Base-by-base conservation (phyloP, 37 sponge, comb jelly and placozoan species). In the Oscarella lobularis region DNA sequence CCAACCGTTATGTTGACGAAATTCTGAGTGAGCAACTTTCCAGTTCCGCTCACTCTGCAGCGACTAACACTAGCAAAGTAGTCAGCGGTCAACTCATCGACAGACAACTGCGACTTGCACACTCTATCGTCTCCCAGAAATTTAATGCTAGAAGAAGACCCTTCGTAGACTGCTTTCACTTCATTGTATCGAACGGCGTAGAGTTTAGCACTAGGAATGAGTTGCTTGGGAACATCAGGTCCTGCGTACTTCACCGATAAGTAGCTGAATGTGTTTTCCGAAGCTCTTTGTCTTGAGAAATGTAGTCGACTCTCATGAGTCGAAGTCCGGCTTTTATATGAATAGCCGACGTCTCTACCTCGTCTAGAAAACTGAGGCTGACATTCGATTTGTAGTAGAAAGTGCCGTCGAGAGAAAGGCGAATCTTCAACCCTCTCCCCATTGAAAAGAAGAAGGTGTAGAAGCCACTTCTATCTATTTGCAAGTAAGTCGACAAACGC, bases 371-470 rank as follows among this genome's bases (percentile, higher is more conserved):
- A n/a, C n/a, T n/a, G n/a, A n/a, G n/a, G n/a, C n/a, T n/a, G n/a
- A n/a, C n/a, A n/a, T n/a, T n/a, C n/a, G n/a, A n/a, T n/a, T n/a
- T n/a, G n/a, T n/a, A n/a, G n/a, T n/a, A n/a, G n/a, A n/a, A n/a
- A n/a, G n/a, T n/a, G n/a, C n/a, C n/a, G n/a, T n/a, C n/a, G n/a
- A n/a, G n/a, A n/a, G n/a, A n/a, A n/a, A n/a, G n/a, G n/a, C n/a
- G n/a, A n/a, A n/a, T n/a, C n/a, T n/a, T n/a, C n/a, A n/a, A n/a
- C n/a, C n/a, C n/a, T n/a, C n/a, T n/a, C n/a, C n/a, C n/a, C n/a
- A n/a, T n/a, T n/a, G n/a, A n/a, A 5, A 68, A 4, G 33, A 34
- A 68, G 71, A 68, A 68, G 35, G 71, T 29, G 71, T 68, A 68
- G 6, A 30, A 5, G 4, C 71, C 71, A 4, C 35, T 4, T 29